Evolutionary conservation across 2,113 vertebrate genomes (phyloP).

Genomic region (Takifugu flavidus): DNA sequence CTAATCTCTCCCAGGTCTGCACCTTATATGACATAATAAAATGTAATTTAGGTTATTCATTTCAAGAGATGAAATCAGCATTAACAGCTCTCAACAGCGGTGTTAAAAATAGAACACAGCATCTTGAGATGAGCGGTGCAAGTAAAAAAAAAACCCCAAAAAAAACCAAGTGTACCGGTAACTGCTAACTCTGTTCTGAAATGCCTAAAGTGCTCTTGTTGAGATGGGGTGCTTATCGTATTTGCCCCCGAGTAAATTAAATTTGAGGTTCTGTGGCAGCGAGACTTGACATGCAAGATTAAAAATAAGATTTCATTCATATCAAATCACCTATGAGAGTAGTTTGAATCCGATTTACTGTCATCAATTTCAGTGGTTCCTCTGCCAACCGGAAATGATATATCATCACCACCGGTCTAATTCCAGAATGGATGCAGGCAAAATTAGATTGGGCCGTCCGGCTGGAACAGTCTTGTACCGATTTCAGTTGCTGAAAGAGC

Average conservation of each 20-base stretch:
- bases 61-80: neutral
- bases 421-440: conserved; percentile 12
- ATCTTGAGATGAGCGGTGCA: conserved; percentile 29
- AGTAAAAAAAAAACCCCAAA: conserved; percentile 11
- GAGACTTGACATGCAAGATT: neutral
- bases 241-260: neutral
- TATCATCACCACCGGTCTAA: conserved; percentile 9
- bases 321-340: neutral
- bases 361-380: conserved; percentile 9
- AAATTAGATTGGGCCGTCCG: conserved; percentile 29
- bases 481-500: conserved; percentile 4
- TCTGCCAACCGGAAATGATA: conserved; percentile 9
- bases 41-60: neutral
- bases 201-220: neutral
- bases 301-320: conserved; percentile 8
- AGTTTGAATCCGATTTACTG: conserved; percentile 23
- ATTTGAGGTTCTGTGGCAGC: neutral
- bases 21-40: neutral
- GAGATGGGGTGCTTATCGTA: neutral
- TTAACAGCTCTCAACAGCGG: conserved; percentile 16
- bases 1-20: neutral
- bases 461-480: conserved; percentile 10
- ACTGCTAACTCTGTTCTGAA: neutral
- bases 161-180: neutral
- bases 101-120: conserved; percentile 45